These are phyloP conservation scores for Chascanopsetta lugubris DNA, from an alignment of 2,113 vertebrate species.

Conservation along the genomic window DNA sequence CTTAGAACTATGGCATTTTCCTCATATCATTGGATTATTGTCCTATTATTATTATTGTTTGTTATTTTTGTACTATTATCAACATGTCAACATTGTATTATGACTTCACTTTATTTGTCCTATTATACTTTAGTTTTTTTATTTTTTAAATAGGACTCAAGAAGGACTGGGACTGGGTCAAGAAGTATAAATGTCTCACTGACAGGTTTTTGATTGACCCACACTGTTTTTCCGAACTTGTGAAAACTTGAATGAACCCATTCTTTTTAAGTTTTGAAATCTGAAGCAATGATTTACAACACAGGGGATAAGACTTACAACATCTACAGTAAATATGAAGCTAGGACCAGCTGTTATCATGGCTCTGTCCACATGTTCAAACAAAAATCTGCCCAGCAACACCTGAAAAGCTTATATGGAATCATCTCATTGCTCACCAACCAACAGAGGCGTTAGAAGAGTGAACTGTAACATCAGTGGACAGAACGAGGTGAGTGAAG, in stretches of 20 bases:
- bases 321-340: not conserved
- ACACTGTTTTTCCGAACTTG: slow-evolving; percentile 1
- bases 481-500: not conserved
- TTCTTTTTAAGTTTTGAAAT: not conserved
- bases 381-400: not conserved
- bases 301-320: not conserved
- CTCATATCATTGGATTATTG: not conserved
- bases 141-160: too few relatives aligned
- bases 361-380: not conserved
- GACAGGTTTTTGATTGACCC: not conserved
- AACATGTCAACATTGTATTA: too few relatives aligned
- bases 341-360: not conserved
- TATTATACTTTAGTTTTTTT: too few relatives aligned
- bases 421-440: too few relatives aligned
- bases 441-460: not conserved
- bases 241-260: not conserved
- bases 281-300: too few relatives aligned
- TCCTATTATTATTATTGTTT: too few relatives aligned
- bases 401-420: not conserved
- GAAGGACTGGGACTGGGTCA: too few relatives aligned
- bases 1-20: too few relatives aligned
- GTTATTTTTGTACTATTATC: too few relatives aligned
- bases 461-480: not conserved
- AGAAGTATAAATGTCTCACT: not conserved
- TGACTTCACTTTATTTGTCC: too few relatives aligned